Base-by-base conservation (phyloP, 2,113 vertebrate genomes). In the Chaetura pelagica region DNA sequence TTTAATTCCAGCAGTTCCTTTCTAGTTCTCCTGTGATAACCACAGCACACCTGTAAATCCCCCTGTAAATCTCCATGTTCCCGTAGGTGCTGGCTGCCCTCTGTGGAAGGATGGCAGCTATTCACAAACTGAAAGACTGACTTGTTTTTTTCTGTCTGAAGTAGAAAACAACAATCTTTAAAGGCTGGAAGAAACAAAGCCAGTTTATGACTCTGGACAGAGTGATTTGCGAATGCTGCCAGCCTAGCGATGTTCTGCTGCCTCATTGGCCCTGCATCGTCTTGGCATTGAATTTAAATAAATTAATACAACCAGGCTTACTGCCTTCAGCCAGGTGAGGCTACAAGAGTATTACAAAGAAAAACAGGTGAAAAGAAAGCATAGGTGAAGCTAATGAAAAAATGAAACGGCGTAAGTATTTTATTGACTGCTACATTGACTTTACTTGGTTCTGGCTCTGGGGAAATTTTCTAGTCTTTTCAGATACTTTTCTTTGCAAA, bases 231-330 rank as follows among this genome's bases (percentile, higher is more conserved):
- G 0, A 93, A 82, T 61, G 20, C 16, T 83, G 42, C 64, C 48
- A 93, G 35, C 8, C 48, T 91, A 52, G 44, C 67, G 58, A 44
- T 54, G 23, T 61, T 72, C 63, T 88, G 20, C 49, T 81, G 21
- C 20, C 8, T 69, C 82, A 24, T 68, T 27, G 76, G 44, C 40
- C 81, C 46, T 84, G 9, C 3, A 46, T 76, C 48, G 34, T 35
- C 40, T 54, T 93, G 84, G 24, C 9, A 62, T 89, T 58, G 62
- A 20, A 87, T 91, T 94, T 88, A 75, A 92, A 94, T 61, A 88
- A 96, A 93, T 87, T 8, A 93, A 66, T 76, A 19, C n/a, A 91
- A 32, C 18, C 7, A 17, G 29, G 18, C 71, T 79, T 32, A 44
- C 17, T 21, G 71, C 7, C 21, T 89, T 94, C 73, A 87, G 18